Evolutionary conservation across 1,140 invertebrate species (phyloP), one percentile per base, ranked within the genome.

Genomic region (Tribolium castaneum): DNA sequence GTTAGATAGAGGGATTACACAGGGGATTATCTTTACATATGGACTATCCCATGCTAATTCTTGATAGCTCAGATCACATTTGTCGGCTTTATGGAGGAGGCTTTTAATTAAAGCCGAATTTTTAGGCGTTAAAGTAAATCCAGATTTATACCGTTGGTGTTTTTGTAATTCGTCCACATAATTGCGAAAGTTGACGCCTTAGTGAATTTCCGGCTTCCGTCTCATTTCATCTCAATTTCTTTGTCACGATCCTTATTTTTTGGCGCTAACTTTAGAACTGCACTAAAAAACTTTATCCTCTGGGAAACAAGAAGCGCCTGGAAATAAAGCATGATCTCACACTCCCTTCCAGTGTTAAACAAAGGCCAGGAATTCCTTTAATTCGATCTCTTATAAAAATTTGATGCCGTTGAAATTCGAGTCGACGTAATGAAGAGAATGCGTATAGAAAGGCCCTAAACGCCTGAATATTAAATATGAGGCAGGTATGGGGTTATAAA

Each of bases 141-240:
- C 34, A 79, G 79, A 80, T 82, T 82, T 80, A 80, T 78, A 76
- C 9, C 76, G 49, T 54, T 14, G 30, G 6, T 70, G 22, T 80
- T 80, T 81, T 76, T 49, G 59, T 81, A 82, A 82, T 82, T 83
- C 80, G 80, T 81, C 81, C 76, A 56, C 70, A 77, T 84, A 84
- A 83, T 83, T 84, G 79, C 78, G 49, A 83, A 83, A 84, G 81
- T 82, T 83, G 82, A 82, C 80, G 81, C 77, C 78, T 80, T 78
- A 72, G 80, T 80, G 76, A 82, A 78, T 82, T 81, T 80, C 74
- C 34, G 75, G 70, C 79, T 84, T 83, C 81, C 82, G 78, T 82
- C 82, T 81, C 83, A 82, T 83, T 84, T 84, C 83, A 80, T 81
- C 80, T 81, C 81, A 80, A 80, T 82, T 81, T 81, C 78, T 82